Evolutionary conservation across 2,888 invertebrate genomes (phyloP), one percentile per base, ranked within the genome.

Genomic region (Microctonus brassicae): DNA sequence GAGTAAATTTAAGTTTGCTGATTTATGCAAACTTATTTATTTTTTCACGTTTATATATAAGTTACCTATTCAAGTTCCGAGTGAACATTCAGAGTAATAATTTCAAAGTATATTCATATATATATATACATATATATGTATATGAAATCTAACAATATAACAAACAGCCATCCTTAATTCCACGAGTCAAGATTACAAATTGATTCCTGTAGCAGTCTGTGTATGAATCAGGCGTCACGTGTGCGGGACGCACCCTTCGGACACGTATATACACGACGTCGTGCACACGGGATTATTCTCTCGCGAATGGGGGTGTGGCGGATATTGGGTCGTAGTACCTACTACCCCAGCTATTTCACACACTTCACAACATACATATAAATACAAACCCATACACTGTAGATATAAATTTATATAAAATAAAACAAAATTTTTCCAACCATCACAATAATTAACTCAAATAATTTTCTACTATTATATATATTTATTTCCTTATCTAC

Each of bases 221-320:
- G 81, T 86, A 87, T 87, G 86, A 87, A 87, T 87, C 87, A 87
- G 84, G 87, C 87, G 87, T 87, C 87, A 87, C 85, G 82, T 87
- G 87, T 84, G 83, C 80, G 76, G 83, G 86, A 87, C 87, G 86
- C 86, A 86, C 87, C 87, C 86, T 83, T 84, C 81, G 79, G 78
- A 77, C 75, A 74, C 73, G 75, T 76, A 77, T 77, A 75, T 72
- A 71, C 22, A 29, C 29, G 7, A 72, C 70, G 71, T 70, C 70
- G 71, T 70, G 75, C 75, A 73, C 76, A 74, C 73, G 73, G 71
- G 73, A 68, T 70, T 68, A 72, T 70, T 69, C 71, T 39, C 39
- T 47, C 47, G 47, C 42, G 55, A 69, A 42, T 68, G 70, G 65
- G 74, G 62, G 70, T 42, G 69, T 69, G 62, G 47, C 47, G 73